These are phyloP conservation scores for Brienomyrus brachyistius DNA, from an alignment of 2,113 vertebrate species.

Conservation along the genomic window DNA sequence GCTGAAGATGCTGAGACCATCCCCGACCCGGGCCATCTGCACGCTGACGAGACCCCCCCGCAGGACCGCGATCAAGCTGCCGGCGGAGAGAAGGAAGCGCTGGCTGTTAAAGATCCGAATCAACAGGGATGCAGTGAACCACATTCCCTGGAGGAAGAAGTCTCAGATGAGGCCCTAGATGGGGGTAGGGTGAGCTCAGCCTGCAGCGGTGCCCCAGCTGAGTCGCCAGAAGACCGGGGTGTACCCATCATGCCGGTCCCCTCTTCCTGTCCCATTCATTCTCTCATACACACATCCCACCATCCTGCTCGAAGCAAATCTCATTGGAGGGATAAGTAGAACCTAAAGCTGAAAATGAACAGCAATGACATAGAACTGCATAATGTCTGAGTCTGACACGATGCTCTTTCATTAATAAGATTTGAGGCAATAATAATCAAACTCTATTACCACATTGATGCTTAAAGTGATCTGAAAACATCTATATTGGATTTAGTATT, in stretches of 20 bases:
- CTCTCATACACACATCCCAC: neutral
- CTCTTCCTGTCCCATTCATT: neutral
- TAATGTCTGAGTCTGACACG: neutral
- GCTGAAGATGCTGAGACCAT: conserved; percentile 51
- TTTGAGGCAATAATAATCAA: neutral
- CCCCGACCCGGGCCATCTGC: conserved; percentile 41
- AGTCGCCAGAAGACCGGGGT: neutral
- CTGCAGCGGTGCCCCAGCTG: neutral
- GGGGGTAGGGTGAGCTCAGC: neutral
- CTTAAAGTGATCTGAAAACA: neutral
- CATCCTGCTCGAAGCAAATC: neutral
- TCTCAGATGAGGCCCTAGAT: neutral
- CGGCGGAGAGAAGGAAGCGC: too few relatives aligned
- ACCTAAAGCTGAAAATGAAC: neutral
- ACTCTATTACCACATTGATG: neutral
- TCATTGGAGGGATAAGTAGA: neutral
- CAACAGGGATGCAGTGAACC: neutral
- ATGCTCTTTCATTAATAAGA: neutral
- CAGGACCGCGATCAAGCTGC: too few relatives aligned
- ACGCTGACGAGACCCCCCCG: neutral
- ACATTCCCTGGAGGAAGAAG: neutral
- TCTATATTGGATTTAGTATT: neutral
- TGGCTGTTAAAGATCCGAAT: neutral
- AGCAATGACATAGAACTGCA: neutral
- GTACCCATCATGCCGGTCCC: neutral